Evolutionary conservation across 1,140 invertebrate species (phyloP).

Genomic region (Polypedilum pembai): DNA sequence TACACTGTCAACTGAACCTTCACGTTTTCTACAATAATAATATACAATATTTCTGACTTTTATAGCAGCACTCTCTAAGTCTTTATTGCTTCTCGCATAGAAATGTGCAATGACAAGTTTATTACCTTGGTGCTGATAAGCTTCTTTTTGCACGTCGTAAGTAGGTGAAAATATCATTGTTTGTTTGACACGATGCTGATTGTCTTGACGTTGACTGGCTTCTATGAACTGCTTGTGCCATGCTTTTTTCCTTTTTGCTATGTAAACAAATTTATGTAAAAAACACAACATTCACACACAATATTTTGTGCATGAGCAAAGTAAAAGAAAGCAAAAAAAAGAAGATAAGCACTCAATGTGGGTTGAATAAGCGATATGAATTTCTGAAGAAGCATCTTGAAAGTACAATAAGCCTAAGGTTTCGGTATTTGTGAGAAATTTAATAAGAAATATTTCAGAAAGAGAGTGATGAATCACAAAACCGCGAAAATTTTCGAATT

Average conservation of each 20-base stretch:
- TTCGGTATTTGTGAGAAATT: too few species aligned
- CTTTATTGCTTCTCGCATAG: background rate
- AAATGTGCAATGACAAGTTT: background rate
- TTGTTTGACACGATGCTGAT: conserved; percentile 35
- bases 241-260: conserved; percentile 32
- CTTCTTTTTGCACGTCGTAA: conserved; percentile 37
- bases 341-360: too few species aligned
- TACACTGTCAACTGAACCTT: background rate
- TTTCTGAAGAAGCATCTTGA: too few species aligned
- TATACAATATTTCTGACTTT: background rate
- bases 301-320: background rate
- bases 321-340: too few species aligned
- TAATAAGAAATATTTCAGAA: too few species aligned
- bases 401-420: too few species aligned
- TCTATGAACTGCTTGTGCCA: conserved; percentile 37
- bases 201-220: conserved; percentile 46
- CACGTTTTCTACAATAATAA: conserved; percentile 8
- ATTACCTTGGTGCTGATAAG: conserved; percentile 37
- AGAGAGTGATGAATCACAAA: too few species aligned
- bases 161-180: conserved; percentile 37
- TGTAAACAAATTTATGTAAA: background rate
- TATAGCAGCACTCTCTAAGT: background rate
- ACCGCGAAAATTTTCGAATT: too few species aligned
- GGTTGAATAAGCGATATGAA: too few species aligned
- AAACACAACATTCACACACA: background rate